Conservation (phyloP, 2,888 invertebrate genomes). For the Scaptodrosophila latifasciaeformis region DNA sequence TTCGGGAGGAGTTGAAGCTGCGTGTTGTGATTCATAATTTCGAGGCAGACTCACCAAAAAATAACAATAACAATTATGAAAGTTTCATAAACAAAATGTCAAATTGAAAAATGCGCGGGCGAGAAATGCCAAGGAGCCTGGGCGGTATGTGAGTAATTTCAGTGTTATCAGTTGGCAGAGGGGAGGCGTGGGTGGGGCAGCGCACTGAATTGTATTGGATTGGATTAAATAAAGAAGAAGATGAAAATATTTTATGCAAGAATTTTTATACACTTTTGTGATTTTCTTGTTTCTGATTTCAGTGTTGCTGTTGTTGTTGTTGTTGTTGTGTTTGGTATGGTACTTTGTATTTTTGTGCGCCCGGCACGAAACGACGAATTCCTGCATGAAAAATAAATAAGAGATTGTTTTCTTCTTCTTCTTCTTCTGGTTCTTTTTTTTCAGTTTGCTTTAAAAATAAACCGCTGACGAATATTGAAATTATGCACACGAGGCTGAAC, state of each 20-base stretch:
- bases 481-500: slow-evolving; percentile 51
- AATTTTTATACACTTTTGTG: too few relatives aligned
- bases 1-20: too few relatives aligned
- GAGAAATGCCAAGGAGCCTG: slow-evolving; percentile 17
- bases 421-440: slow-evolving; percentile 19
- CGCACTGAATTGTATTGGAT: too few relatives aligned
- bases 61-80: not conserved
- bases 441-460: slow-evolving; percentile 58
- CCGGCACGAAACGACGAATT: slow-evolving; percentile 53
- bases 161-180: not conserved
- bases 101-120: not conserved
- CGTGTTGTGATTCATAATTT: slow-evolving; percentile 1
- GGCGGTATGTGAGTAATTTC: slow-evolving; percentile 20
- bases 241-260: too few relatives aligned
- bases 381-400: slow-evolving; percentile 33
- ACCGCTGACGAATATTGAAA: slow-evolving; percentile 68
- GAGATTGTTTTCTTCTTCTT: slow-evolving; percentile 34
- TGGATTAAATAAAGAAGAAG: not conserved
- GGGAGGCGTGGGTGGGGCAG: slow-evolving; percentile 14
- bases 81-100: not conserved
- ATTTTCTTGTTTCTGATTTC: too few relatives aligned
- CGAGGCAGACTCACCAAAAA: not conserved
- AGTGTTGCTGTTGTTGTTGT: too few relatives aligned
- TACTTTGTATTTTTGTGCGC: slow-evolving; percentile 29
- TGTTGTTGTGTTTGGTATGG: too few relatives aligned